phyloP scores from a whole-genome alignment of 1,140 invertebrate species.

The Fopius arisanus region DNA sequence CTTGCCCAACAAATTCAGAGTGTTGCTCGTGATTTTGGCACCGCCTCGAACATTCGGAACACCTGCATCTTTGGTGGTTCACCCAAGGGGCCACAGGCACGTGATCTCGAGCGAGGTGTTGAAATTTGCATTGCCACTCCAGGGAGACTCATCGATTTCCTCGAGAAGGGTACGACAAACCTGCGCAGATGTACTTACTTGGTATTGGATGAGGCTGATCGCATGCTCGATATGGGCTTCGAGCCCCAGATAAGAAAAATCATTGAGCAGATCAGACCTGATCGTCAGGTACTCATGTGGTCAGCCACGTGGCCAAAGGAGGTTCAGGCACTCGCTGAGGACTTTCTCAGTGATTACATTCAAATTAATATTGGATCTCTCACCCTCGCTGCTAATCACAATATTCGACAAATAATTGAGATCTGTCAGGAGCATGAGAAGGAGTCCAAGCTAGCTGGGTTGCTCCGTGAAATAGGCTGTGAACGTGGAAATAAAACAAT shows the following conservation, averaged over 20 bases:
- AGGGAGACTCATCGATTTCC: conserved; percentile 95
- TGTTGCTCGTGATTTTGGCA: conserved; percentile 90
- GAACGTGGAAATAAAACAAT: conserved; percentile 94
- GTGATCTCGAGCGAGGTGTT: conserved; percentile 89
- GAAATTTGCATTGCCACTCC: conserved; percentile 97
- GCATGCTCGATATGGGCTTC: conserved; percentile 96
- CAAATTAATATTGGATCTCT: conserved; percentile 95
- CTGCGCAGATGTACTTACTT: conserved; percentile 91
- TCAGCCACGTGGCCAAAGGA: conserved; percentile 99
- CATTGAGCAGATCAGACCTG: conserved; percentile 93
- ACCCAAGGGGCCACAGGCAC: conserved; percentile 91
- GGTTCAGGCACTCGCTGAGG: conserved; percentile 91
- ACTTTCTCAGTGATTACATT: conserved; percentile 91
- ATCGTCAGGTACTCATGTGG: conserved; percentile 98
- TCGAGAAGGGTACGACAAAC: conserved; percentile 91
- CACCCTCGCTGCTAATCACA: conserved; percentile 94
- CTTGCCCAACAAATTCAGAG: conserved; percentile 97
- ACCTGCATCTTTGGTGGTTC: conserved; percentile 98
- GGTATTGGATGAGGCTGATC: conserved; percentile 94
- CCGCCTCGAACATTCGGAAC: conserved; percentile 82
- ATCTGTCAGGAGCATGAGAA: conserved; percentile 93
- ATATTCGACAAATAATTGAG: conserved; percentile 96
- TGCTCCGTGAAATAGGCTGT: conserved; percentile 85
- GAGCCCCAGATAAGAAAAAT: conserved; percentile 99
- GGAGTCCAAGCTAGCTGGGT: conserved; percentile 78